These are phyloP conservation scores for Habrosyne pyritoides DNA, from an alignment of 2,888 invertebrate species.

Conservation along the genomic window DNA sequence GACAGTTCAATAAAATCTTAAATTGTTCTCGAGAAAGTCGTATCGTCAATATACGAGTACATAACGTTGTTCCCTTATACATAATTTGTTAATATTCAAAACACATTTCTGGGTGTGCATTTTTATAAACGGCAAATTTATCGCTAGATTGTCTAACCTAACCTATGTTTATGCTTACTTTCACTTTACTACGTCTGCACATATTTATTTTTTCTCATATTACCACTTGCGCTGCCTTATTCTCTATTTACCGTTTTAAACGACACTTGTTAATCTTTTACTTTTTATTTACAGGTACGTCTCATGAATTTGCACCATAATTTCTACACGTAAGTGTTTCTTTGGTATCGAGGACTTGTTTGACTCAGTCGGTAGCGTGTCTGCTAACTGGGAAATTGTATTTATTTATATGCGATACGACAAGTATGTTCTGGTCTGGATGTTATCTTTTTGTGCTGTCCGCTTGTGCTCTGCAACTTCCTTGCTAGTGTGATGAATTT, in stretches of 20 bases:
- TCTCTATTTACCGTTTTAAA: neutral
- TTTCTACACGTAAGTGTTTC: neutral
- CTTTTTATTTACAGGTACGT: conserved; percentile 2
- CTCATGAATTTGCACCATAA: neutral
- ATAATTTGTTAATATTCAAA: neutral
- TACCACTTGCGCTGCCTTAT: neutral
- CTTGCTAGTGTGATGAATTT: neutral
- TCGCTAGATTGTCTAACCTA: neutral
- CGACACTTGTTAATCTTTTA: neutral
- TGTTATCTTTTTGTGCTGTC: neutral
- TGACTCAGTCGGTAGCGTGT: neutral
- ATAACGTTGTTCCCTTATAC: too few species aligned
- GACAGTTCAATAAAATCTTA: neutral
- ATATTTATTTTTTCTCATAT: conserved; percentile 1
- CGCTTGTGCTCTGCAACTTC: neutral
- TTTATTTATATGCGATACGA: neutral
- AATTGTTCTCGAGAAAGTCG: neutral
- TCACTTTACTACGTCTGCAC: neutral
- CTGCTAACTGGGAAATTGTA: neutral
- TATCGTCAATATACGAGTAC: too few species aligned
- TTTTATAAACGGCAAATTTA: neutral
- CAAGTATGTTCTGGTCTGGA: neutral
- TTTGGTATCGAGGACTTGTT: neutral
- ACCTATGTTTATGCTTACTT: neutral
- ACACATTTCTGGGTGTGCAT: neutral